A percentile compares a stretch with the other conserved stretches of the same genome.
Conservation (phyloP, 1,140 invertebrate genomes). For the Ceratina calcarata region DNA sequence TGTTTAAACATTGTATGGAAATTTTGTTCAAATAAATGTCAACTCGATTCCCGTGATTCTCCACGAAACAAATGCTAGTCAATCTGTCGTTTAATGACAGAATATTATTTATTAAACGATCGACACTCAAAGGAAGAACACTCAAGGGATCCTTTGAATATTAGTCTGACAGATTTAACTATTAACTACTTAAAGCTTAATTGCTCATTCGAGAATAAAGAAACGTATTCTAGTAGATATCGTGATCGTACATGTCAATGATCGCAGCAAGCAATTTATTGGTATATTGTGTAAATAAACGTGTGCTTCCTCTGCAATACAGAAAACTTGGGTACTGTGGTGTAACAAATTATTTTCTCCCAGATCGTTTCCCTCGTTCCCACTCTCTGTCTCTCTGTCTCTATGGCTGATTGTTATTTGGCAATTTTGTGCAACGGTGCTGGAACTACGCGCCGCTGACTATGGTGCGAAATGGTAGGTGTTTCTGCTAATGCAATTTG, state of each 20-base stretch:
- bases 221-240: slow-evolving; percentile 8
- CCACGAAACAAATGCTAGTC: slow-evolving; percentile 42
- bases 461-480: slow-evolving; percentile 42
- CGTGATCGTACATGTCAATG: slow-evolving; percentile 33
- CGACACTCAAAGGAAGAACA: background rate
- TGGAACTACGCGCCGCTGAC: slow-evolving; percentile 12
- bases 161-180: background rate
- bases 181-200: background rate
- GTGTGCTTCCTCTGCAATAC: slow-evolving; percentile 76
- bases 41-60: slow-evolving; percentile 18
- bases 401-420: slow-evolving; percentile 36
- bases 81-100: background rate
- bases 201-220: slow-evolving; percentile 11
- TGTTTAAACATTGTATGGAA: background rate
- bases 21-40: background rate
- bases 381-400: slow-evolving; percentile 30
- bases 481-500: slow-evolving; percentile 17
- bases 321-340: slow-evolving; percentile 68
- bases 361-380: slow-evolving; percentile 16
- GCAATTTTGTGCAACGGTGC: slow-evolving; percentile 7
- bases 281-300: slow-evolving; percentile 78
- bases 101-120: slow-evolving; percentile 25
- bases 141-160: background rate
- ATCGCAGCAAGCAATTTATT: slow-evolving; percentile 61
- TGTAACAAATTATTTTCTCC: slow-evolving; percentile 66